These are phyloP conservation scores for Dasyornis broadbenti DNA, from an alignment of 2,113 vertebrate genomes.

Conservation along the genomic window DNA sequence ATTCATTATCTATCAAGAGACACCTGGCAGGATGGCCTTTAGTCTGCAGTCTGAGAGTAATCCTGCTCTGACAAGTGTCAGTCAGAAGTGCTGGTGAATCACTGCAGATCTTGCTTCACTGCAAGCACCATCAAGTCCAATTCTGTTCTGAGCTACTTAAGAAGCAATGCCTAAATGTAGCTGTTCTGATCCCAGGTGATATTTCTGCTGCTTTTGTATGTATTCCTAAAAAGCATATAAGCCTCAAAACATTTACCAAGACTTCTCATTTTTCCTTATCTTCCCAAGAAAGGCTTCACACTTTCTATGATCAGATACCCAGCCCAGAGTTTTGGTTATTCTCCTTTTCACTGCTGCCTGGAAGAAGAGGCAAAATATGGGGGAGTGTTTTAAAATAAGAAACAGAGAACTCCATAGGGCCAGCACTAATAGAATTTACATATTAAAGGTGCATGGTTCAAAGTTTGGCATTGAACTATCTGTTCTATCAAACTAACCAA, in stretches of 20 bases:
- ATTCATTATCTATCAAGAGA: background rate
- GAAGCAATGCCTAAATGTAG: background rate
- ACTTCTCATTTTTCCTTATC: background rate
- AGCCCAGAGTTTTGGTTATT: background rate
- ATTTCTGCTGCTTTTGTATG: background rate
- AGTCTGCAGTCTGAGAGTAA: background rate
- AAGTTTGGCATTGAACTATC: background rate
- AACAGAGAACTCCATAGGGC: background rate
- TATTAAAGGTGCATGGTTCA: background rate
- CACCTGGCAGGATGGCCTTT: background rate
- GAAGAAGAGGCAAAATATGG: background rate
- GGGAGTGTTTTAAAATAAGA: background rate
- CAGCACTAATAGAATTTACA: background rate
- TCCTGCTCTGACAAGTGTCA: background rate
- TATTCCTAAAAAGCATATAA: background rate
- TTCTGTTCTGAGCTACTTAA: background rate
- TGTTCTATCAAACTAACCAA: background rate
- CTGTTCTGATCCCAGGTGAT: background rate
- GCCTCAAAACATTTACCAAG: background rate
- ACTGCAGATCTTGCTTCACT: background rate
- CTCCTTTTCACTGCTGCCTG: background rate
- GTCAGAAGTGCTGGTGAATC: background rate
- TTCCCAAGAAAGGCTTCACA: background rate
- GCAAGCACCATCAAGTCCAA: background rate
- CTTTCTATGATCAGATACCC: background rate